A percentile compares a stretch with the other conserved stretches of the same genome.
Conservation (phyloP, 2,888 invertebrate genomes). For the Euplexia lucipara region DNA sequence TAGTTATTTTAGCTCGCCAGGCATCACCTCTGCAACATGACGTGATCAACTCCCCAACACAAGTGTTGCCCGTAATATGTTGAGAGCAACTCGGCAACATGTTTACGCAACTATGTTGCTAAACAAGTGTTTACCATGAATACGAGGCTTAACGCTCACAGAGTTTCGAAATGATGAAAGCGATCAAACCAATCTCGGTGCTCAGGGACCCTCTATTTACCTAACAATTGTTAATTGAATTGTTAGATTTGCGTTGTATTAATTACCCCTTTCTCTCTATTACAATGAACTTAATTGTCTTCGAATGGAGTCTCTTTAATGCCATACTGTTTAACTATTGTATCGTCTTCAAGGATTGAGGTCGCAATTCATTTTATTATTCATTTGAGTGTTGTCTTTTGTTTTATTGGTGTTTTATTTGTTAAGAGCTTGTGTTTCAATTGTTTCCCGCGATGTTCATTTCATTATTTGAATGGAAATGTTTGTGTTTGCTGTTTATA, state of each 20-base stretch:
- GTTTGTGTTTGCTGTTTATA: conserved; percentile 1
- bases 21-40: too few species aligned
- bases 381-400: conserved; percentile 40
- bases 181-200: conserved; percentile 46
- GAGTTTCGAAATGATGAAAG: conserved; percentile 31
- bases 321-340: conserved; percentile 52
- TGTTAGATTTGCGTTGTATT: conserved; percentile 59
- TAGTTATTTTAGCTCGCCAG: too few species aligned
- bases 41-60: too few species aligned
- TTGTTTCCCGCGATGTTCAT: conserved; percentile 19
- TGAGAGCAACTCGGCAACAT: too few species aligned
- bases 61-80: too few species aligned
- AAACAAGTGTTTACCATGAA: too few species aligned
- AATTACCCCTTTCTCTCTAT: conserved; percentile 52
- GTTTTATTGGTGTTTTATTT: conserved; percentile 51
- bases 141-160: conserved; percentile 36
- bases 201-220: conserved; percentile 48
- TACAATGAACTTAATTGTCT: conserved; percentile 58
- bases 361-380: conserved; percentile 47
- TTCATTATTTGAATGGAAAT: conserved; percentile 25
- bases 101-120: too few species aligned
- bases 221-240: conserved; percentile 58
- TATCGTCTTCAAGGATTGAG: conserved; percentile 32
- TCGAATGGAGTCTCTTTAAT: conserved; percentile 44
- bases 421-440: conserved; percentile 19